A percentile compares a stretch with the other conserved stretches of the same genome.
Evolutionary conservation across 1,140 invertebrate species (phyloP).

Genomic region (Hermatobates lingyangjiaoensis): DNA sequence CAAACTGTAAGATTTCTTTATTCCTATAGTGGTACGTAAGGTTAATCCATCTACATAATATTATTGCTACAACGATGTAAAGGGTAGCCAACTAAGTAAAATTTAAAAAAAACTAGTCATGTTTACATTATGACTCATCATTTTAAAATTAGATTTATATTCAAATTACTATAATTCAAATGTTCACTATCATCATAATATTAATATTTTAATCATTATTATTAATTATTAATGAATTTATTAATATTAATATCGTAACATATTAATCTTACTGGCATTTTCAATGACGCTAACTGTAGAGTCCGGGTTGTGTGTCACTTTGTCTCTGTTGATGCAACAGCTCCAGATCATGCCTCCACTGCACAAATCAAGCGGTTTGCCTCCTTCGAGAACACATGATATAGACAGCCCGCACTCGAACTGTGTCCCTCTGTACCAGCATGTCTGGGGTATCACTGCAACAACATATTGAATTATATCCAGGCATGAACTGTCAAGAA

Average conservation of each 20-base stretch:
- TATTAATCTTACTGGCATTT: slow-evolving; percentile 81
- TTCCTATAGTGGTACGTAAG: no score
- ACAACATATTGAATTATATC: slow-evolving; percentile 20
- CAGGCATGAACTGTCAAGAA: no score
- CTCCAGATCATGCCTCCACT: slow-evolving; percentile 86
- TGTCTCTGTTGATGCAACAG: slow-evolving; percentile 66
- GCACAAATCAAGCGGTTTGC: slow-evolving; percentile 70
- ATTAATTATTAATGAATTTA: neutral
- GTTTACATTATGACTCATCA: no score
- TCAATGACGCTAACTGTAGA: slow-evolving; percentile 37
- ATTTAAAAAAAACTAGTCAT: no score
- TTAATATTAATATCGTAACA: slow-evolving; percentile 7
- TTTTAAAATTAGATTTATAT: no score
- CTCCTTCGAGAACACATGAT: slow-evolving; percentile 69
- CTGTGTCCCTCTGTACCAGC: slow-evolving; percentile 68
- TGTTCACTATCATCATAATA: no score
- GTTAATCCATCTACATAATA: no score
- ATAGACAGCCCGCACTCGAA: slow-evolving; percentile 79
- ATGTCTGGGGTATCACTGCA: slow-evolving; percentile 81
- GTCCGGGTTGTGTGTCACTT: slow-evolving; percentile 28
- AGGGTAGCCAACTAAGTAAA: no score
- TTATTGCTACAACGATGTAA: no score
- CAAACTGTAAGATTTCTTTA: no score
- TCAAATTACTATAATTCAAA: no score
- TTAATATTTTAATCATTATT: no score